These are phyloP conservation scores for Galeopterus variegatus DNA, from an alignment of 2,113 vertebrate species.

Conservation along the genomic window DNA sequence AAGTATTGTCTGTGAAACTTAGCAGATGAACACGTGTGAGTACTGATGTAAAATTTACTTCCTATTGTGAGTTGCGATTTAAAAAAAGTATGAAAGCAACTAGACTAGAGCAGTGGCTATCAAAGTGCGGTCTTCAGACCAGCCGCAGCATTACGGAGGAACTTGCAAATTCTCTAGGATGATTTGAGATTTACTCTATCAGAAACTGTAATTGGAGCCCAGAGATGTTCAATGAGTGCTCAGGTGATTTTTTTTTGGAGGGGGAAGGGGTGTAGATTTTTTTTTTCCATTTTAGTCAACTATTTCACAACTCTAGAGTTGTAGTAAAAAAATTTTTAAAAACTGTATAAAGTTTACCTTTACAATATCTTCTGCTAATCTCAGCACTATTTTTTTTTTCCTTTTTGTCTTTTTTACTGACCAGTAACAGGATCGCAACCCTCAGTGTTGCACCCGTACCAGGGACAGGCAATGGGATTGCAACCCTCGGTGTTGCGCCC, in stretches of 20 bases:
- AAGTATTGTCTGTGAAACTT: neutral
- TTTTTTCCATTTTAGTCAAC: neutral
- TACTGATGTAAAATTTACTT: neutral
- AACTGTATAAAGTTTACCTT: neutral
- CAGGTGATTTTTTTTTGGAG: neutral
- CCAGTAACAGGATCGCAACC: too few relatives aligned
- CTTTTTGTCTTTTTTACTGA: too few relatives aligned
- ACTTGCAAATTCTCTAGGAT: neutral
- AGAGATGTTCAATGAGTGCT: neutral
- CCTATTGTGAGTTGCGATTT: neutral
- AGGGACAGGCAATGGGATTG: too few relatives aligned
- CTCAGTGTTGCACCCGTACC: too few relatives aligned
- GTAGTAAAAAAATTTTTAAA: neutral
- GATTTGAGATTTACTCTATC: neutral
- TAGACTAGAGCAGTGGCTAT: neutral
- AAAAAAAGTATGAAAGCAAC: neutral
- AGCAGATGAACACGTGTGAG: neutral
- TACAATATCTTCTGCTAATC: neutral
- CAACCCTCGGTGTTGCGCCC: too few relatives aligned
- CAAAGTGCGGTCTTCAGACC: neutral
- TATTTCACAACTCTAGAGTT: neutral
- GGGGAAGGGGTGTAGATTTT: neutral
- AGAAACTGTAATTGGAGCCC: neutral
- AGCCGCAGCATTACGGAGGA: neutral
- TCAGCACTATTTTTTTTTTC: neutral